Percentiles rank a stretch among this genome's conserved stretches.
Conservation (phyloP, 2,113 vertebrate species). For the Trematomus loennbergii region DNA sequence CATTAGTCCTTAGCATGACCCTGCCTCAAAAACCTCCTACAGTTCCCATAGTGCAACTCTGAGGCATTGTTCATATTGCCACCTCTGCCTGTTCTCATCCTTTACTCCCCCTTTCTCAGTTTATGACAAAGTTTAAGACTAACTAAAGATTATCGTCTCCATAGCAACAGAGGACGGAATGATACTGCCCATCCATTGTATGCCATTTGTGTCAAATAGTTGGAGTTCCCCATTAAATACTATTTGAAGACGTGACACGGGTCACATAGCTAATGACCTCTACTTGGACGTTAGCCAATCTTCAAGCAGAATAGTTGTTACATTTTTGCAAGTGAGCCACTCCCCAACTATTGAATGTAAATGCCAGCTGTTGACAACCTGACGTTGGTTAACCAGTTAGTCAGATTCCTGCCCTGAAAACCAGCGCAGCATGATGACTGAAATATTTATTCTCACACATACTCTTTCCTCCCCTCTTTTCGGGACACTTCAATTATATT, state of each 20-base stretch:
- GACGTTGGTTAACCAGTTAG: constrained; percentile 43
- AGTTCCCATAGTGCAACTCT: neutral
- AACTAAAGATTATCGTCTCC: neutral
- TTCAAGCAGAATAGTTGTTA: neutral
- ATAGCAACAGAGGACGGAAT: neutral
- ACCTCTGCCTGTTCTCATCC: neutral
- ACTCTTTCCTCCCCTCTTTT: neutral
- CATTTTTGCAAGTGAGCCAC: constrained; percentile 3
- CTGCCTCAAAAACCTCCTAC: neutral
- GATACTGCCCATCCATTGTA: neutral
- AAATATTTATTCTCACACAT: neutral
- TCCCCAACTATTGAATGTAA: neutral
- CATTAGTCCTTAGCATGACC: neutral
- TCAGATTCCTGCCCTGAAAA: constrained; percentile 33
- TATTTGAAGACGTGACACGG: neutral
- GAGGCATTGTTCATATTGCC: neutral
- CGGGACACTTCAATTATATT: constrained; percentile 23
- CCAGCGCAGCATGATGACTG: neutral
- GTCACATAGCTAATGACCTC: neutral
- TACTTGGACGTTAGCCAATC: neutral
- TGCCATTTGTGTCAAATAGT: neutral
- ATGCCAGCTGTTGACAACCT: constrained; percentile 18
- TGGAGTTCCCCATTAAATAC: neutral
- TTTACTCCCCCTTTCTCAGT: too few species aligned
- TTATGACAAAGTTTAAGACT: too few species aligned